Conservation (phyloP, 2,797 vertebrate genomes). For the Rousettus madagascariensis region DNA sequence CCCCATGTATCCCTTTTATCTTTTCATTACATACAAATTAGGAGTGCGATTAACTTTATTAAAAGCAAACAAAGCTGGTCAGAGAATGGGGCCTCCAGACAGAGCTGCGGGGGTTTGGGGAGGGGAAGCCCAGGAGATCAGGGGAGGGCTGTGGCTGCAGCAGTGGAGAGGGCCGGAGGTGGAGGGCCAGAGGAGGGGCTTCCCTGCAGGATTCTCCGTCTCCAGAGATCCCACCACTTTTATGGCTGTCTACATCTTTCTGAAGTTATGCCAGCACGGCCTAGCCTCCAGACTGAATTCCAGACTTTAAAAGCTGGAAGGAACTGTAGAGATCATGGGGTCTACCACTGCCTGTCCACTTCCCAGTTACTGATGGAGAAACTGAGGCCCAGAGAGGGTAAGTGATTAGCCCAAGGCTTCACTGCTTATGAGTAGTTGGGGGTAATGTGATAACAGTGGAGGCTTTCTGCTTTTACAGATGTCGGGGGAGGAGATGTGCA, state of each 20-base stretch:
- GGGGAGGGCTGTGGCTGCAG: not conserved
- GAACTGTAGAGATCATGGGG: not conserved
- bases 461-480: slow-evolving; percentile 17
- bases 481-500: not conserved
- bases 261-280: slow-evolving; percentile 65
- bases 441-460: not conserved
- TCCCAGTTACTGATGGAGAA: not conserved
- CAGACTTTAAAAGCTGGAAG: slow-evolving; percentile 62
- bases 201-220: slow-evolving; percentile 58
- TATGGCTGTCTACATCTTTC: slow-evolving; percentile 61
- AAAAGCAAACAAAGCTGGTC: slow-evolving; percentile 60
- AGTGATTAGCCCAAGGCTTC: not conserved
- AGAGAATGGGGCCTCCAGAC: slow-evolving; percentile 55
- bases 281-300: slow-evolving; percentile 64
- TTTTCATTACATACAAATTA: slow-evolving; percentile 67
- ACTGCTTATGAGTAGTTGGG: not conserved
- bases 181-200: not conserved
- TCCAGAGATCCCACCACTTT: slow-evolving; percentile 61
- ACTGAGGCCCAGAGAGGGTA: slow-evolving; percentile 31
- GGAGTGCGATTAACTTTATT: slow-evolving; percentile 50
- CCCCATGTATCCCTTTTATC: slow-evolving; percentile 38
- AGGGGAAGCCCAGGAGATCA: slow-evolving; percentile 10
- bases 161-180: not conserved
- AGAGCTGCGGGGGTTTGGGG: not conserved
- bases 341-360: not conserved